phyloP scores from a whole-genome alignment of 2,113 vertebrate genomes.

The Hydrolagus affinis region DNA sequence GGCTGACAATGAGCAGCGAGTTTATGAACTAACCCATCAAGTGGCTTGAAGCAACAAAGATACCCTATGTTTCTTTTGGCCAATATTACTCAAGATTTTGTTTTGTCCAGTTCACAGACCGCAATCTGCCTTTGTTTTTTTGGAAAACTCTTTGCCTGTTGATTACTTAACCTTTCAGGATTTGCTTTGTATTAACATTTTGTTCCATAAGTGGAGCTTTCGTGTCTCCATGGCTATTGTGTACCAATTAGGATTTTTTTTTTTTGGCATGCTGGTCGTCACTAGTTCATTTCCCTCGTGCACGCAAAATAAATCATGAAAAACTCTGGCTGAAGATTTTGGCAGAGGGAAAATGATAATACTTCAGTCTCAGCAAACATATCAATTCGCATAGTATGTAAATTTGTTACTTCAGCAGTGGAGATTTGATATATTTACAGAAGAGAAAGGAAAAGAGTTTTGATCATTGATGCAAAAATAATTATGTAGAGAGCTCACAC shows the following conservation, averaged over 20 bases:
- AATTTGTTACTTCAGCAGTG: not conserved
- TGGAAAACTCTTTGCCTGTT: not conserved
- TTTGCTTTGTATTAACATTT: not conserved
- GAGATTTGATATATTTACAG: not conserved
- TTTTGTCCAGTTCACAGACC: not conserved
- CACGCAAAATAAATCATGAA: conserved; percentile 11
- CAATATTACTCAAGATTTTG: not conserved
- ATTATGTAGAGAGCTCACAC: not conserved
- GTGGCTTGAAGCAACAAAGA: not conserved
- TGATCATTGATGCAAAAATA: not conserved
- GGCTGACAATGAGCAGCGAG: too few species aligned
- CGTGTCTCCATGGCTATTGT: not conserved
- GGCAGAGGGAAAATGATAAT: not conserved
- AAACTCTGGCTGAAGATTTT: not conserved
- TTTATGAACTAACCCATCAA: too few species aligned
- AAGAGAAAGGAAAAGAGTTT: not conserved
- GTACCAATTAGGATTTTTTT: not conserved
- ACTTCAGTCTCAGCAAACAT: not conserved
- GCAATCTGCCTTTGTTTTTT: not conserved
- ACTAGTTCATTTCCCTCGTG: not conserved
- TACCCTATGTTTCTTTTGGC: not conserved
- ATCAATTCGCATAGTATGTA: not conserved
- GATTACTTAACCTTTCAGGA: not conserved
- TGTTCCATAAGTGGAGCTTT: conserved; percentile 1
- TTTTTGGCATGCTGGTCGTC: not conserved